phyloP scores from a whole-genome alignment of 2,797 vertebrate species.

The Amblyraja radiata region DNA sequence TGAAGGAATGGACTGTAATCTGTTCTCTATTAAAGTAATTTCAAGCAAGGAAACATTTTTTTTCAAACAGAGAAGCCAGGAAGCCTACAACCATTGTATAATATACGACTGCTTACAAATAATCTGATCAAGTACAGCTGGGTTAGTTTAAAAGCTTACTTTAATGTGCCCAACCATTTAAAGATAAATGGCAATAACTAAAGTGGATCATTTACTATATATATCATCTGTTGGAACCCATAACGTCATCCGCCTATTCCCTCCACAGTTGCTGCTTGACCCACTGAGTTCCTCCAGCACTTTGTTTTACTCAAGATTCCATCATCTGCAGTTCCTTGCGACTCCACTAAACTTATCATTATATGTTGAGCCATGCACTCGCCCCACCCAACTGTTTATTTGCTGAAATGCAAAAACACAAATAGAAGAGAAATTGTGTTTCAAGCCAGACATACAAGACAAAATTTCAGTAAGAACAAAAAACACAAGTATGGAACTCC shows the following conservation, averaged over 20 bases:
- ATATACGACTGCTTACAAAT: neutral
- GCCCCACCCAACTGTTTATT: neutral
- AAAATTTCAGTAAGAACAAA: neutral
- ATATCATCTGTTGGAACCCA: neutral
- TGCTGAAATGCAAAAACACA: neutral
- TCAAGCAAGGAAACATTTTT: conserved; percentile 26
- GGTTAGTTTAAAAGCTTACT: conserved; percentile 13
- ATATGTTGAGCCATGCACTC: too few species aligned
- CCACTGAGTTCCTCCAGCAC: too few species aligned
- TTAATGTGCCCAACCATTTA: neutral
- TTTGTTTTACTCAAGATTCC: too few species aligned
- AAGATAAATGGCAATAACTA: neutral
- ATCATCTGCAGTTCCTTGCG: too few species aligned
- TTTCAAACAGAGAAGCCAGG: conserved; percentile 37
- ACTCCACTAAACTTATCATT: too few species aligned
- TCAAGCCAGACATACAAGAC: neutral
- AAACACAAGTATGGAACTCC: too few species aligned
- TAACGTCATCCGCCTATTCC: too few species aligned
- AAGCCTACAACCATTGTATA: conserved; percentile 22
- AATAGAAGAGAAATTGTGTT: neutral
- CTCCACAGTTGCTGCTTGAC: too few species aligned
- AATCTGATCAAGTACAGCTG: conserved; percentile 28
- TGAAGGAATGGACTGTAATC: conserved; percentile 47
- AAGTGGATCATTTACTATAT: neutral
- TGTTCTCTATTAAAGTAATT: conserved; percentile 58